Percentiles rank a stretch among this genome's conserved stretches.
phyloP scores from a whole-genome alignment of 2,113 vertebrate genomes.

The Raja brachyura region DNA sequence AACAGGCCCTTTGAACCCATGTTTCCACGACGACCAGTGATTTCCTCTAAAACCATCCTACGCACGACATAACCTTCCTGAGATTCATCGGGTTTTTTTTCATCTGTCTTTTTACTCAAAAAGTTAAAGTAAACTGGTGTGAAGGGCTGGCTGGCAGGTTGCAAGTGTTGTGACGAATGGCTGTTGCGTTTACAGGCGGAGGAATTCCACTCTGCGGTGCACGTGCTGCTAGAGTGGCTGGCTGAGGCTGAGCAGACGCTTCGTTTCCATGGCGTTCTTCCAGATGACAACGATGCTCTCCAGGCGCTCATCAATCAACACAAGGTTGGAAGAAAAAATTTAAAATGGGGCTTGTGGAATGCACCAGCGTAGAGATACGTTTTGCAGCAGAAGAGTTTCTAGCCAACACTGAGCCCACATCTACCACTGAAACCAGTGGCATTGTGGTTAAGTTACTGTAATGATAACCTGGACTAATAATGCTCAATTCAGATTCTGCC shows the following conservation, averaged over 20 bases:
- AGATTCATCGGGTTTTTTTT: neutral
- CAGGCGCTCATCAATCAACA: conserved; percentile 80
- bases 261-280: conserved; percentile 86
- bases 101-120: neutral
- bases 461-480: too few species aligned
- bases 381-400: neutral
- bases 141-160: neutral
- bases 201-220: conserved; percentile 91
- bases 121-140: neutral
- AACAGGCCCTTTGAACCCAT: too few species aligned
- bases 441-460: too few species aligned
- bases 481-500: too few species aligned
- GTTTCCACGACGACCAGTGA: too few species aligned
- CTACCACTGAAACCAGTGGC: neutral
- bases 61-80: neutral
- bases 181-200: conserved; percentile 68
- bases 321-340: conserved; percentile 59
- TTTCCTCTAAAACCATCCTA: too few species aligned
- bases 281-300: conserved; percentile 89
- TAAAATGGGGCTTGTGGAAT: neutral
- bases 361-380: too few species aligned
- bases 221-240: conserved; percentile 89
- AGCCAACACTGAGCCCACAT: neutral
- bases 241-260: conserved; percentile 90
- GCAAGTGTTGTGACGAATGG: neutral